Evolutionary conservation across 2,113 vertebrate genomes (phyloP), one percentile per base, ranked within the genome.

Genomic region (Sebastes fasciatus): DNA sequence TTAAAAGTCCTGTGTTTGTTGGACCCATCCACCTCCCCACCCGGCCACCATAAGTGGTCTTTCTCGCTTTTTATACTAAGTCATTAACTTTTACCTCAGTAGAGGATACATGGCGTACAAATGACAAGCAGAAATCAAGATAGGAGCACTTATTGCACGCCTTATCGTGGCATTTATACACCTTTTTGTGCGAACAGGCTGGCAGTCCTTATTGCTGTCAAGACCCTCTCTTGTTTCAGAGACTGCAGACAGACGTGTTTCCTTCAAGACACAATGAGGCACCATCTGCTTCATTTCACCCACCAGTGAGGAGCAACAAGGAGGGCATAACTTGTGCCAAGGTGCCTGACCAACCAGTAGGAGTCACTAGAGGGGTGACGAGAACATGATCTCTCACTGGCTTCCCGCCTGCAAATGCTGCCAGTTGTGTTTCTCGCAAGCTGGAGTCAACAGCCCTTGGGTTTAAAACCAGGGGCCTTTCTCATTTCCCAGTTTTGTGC

Each of bases 271-370:
- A 55, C 17, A 77, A 43, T 67, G 14, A 86, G 8, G 45, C 40
- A 64, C 55, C 79, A 82, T 74, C 74, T 86, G 79, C 69, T 61
- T 69, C 43, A 23, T 51, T 64, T 78, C 74, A 82, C 68, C 55
- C 61, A 49, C 13, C 68, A 48, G 55, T 58, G 34, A 69, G 68
- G n/a, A 62, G 58, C 40, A 68, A 48, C 55, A 58, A 19, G 3
- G 11, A 49, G 63, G 49, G 49, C 19, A 23, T 74, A n/a, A 51
- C 19, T 40, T 49, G 49, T 14, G 63, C 62, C 69, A 48, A 61
- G 74, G 74, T 77, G 68, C 62, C 21, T 61, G 58, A 74, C 70
- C 64, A 65, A 64, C 57, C 51, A 82, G 58, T 26, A 14, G 58
- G 64, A 75, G 42, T 52, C 60, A 65, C 17, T 12, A 9, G 51